phyloP scores from a whole-genome alignment of 2,797 vertebrate species.

The Platalea minor region DNA sequence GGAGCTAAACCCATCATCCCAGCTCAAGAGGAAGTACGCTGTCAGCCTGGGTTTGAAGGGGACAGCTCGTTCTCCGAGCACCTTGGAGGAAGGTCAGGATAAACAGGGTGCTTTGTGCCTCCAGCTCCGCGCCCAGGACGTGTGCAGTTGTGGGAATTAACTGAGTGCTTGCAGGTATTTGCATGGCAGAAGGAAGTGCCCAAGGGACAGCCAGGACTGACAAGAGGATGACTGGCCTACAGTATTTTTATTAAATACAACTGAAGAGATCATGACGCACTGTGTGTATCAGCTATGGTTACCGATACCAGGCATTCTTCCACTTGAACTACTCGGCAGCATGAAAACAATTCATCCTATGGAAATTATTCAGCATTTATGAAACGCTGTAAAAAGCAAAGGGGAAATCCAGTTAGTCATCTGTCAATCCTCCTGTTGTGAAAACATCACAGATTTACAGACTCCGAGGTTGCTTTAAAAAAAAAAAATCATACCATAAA shows the following conservation, averaged over 20 bases:
- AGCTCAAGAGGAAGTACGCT: background rate
- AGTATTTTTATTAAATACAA: background rate
- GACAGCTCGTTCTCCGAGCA: background rate
- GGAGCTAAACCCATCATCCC: background rate
- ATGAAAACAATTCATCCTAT: background rate
- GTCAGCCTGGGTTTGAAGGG: background rate
- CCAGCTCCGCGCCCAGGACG: rapidly evolving
- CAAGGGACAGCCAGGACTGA: background rate
- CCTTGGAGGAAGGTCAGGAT: background rate
- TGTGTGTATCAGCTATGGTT: rapidly evolving
- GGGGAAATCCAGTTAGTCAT: conserved; percentile 42
- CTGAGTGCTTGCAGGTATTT: background rate
- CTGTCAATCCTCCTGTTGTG: background rate
- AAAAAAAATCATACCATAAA: background rate
- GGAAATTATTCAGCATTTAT: conserved; percentile 12
- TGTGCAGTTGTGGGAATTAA: background rate
- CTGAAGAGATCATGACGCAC: background rate
- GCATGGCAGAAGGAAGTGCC: background rate
- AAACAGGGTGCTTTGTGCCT: background rate
- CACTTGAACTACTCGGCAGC: background rate
- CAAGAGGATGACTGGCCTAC: background rate
- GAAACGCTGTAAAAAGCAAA: background rate
- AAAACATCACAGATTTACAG: background rate
- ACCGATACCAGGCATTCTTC: background rate
- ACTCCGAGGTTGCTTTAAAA: background rate